Evolutionary conservation across 2,797 vertebrate species (phyloP).

Genomic region (Neomorphus geoffroyi): DNA sequence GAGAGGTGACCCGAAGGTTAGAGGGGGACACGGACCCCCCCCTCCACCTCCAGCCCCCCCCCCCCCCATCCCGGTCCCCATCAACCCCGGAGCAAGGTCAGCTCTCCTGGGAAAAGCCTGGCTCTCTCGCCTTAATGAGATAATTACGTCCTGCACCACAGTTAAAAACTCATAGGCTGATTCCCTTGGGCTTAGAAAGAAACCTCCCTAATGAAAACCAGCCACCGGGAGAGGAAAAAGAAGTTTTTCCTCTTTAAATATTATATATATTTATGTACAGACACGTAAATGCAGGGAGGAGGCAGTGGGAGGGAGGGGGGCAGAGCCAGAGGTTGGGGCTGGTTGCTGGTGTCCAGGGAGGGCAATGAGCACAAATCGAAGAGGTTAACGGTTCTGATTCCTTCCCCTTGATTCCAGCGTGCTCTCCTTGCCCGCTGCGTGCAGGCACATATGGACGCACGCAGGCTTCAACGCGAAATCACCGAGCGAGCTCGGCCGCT

Average conservation of each 20-base stretch:
- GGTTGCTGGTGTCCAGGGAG: background rate
- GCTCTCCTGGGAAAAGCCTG: slow-evolving; percentile 47
- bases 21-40: background rate
- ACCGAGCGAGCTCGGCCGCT: background rate
- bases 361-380: background rate
- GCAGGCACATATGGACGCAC: background rate
- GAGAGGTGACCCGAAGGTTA: slow-evolving; percentile 2
- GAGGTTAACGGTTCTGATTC: background rate
- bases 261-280: background rate
- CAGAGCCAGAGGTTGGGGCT: background rate
- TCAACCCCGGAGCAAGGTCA: background rate
- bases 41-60: background rate
- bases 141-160: slow-evolving; percentile 40
- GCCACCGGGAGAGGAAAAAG: background rate
- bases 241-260: slow-evolving; percentile 36
- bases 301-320: background rate
- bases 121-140: slow-evolving; percentile 58
- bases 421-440: background rate
- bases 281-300: background rate
- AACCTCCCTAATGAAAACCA: slow-evolving; percentile 70
- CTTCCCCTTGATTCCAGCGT: background rate
- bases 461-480: background rate
- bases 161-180: slow-evolving; percentile 62
- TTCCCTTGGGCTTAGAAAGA: slow-evolving; percentile 25
- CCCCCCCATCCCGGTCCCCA: background rate